Evolutionary conservation across 2,888 invertebrate genomes (phyloP).

Genomic region (Parnassius orleans): DNA sequence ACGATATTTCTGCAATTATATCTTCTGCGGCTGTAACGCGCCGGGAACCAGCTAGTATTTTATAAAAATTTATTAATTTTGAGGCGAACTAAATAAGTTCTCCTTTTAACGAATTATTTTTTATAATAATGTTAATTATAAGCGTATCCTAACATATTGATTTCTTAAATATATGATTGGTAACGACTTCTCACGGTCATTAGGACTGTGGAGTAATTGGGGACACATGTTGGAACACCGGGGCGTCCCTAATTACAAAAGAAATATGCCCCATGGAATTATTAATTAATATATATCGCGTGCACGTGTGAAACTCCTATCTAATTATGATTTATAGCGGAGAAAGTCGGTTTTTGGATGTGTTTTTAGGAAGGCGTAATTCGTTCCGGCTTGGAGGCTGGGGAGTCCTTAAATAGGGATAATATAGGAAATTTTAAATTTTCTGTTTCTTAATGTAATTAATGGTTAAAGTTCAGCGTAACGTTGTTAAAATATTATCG

Average conservation of each 20-base stretch:
- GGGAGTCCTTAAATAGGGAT: slow-evolving; percentile 12
- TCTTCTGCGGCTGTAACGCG: too few species aligned
- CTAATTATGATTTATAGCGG: slow-evolving; percentile 40
- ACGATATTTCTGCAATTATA: too few species aligned
- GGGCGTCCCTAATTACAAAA: slow-evolving; percentile 40
- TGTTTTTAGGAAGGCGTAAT: slow-evolving; percentile 13
- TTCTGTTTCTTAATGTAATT: slow-evolving; percentile 1
- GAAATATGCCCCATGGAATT: slow-evolving; percentile 41
- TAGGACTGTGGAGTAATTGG: slow-evolving; percentile 41
- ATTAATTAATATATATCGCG: slow-evolving; percentile 41
- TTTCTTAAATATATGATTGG: slow-evolving; percentile 33
- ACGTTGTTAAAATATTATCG: too few species aligned
- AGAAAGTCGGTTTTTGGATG: slow-evolving; percentile 16
- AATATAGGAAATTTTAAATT: slow-evolving; percentile 16
- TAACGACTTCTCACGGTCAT: slow-evolving; percentile 43
- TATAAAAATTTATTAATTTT: too few species aligned
- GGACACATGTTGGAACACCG: slow-evolving; percentile 42
- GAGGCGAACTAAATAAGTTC: too few species aligned
- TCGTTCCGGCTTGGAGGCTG: slow-evolving; percentile 22
- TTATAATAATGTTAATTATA: neutral
- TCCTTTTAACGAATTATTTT: too few species aligned
- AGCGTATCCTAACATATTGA: slow-evolving; percentile 31
- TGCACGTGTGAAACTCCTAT: slow-evolving; percentile 37
- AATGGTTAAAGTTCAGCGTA: neutral
- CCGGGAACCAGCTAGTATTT: too few species aligned